Conservation (phyloP, 1,140 invertebrate species). For the Hycleus cichorii region DNA sequence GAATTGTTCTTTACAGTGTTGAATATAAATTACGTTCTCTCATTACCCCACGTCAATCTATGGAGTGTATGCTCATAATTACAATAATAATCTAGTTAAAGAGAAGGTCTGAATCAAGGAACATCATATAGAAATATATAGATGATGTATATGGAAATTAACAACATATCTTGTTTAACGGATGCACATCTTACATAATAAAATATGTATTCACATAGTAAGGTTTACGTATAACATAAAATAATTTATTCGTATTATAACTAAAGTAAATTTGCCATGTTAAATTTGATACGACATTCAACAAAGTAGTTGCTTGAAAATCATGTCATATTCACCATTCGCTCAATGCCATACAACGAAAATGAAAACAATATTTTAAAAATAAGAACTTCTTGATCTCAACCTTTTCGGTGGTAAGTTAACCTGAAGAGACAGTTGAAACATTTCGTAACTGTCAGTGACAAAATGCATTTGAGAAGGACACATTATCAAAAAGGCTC, state of each 20-base stretch:
- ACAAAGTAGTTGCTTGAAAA: no score
- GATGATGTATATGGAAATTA: no score
- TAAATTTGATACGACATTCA: no score
- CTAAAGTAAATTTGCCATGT: no score
- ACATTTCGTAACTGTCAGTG: conserved; percentile 10
- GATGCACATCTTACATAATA: no score
- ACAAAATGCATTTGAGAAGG: conserved; percentile 8
- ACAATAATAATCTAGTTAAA: conserved; percentile 21
- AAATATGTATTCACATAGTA: no score
- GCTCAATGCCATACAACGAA: neutral
- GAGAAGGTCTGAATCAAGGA: no score
- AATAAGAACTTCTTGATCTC: conserved; percentile 8
- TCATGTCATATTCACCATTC: no score
- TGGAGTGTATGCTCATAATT: conserved; percentile 16
- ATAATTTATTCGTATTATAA: no score
- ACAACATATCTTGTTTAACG: no score
- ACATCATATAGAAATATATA: no score
- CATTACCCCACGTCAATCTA: conserved; percentile 14
- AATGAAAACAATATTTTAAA: conserved; percentile 3
- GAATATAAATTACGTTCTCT: conserved; percentile 17
- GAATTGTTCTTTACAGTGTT: conserved; percentile 15
- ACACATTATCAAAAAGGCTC: conserved; percentile 3
- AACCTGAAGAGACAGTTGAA: conserved; percentile 9
- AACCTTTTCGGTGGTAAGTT: neutral
- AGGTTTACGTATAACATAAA: no score